phyloP scores from a whole-genome alignment of 2,113 vertebrate species.

The Typhlomys cinereus region DNA sequence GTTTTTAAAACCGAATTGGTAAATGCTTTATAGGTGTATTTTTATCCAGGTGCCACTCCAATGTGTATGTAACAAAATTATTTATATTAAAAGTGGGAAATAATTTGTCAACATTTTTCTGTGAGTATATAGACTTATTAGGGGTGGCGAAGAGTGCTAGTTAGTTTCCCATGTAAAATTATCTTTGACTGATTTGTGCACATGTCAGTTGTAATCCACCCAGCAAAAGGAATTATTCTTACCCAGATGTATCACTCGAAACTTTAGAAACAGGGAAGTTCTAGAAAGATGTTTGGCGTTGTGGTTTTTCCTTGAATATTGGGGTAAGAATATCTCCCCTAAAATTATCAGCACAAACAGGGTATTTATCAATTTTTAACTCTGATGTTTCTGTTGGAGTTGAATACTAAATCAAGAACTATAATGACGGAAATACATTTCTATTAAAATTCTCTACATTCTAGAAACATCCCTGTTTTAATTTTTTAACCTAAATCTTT shows the following conservation, averaged over 20 bases:
- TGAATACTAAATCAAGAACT: conserved; percentile 79
- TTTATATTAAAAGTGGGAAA: conserved; percentile 82
- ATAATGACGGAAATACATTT: conserved; percentile 72
- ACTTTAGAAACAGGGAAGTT: conserved; percentile 84
- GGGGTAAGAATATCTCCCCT: conserved; percentile 79
- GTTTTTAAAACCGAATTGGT: conserved; percentile 61
- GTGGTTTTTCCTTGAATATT: conserved; percentile 74
- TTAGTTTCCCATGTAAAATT: conserved; percentile 63
- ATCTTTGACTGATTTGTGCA: conserved; percentile 60
- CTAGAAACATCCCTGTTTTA: conserved; percentile 83
- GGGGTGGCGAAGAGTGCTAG: conserved; percentile 75
- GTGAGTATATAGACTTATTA: conserved; percentile 69
- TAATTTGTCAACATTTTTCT: conserved; percentile 76
- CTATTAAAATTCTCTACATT: conserved; percentile 79
- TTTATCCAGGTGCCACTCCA: conserved; percentile 86
- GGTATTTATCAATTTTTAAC: conserved; percentile 82
- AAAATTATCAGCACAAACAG: conserved; percentile 86
- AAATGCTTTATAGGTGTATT: conserved; percentile 79
- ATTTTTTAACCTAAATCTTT: conserved; percentile 79
- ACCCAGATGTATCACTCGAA: conserved; percentile 77
- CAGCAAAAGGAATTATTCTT: conserved; percentile 68
- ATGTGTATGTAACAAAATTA: conserved; percentile 82
- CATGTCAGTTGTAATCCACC: conserved; percentile 55
- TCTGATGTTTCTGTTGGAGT: conserved; percentile 80
- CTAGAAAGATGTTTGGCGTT: conserved; percentile 72